A percentile compares a stretch with the other conserved stretches of the same genome.
Evolutionary conservation across 2,888 invertebrate genomes (phyloP).

Genomic region (Cotesia congregata): DNA sequence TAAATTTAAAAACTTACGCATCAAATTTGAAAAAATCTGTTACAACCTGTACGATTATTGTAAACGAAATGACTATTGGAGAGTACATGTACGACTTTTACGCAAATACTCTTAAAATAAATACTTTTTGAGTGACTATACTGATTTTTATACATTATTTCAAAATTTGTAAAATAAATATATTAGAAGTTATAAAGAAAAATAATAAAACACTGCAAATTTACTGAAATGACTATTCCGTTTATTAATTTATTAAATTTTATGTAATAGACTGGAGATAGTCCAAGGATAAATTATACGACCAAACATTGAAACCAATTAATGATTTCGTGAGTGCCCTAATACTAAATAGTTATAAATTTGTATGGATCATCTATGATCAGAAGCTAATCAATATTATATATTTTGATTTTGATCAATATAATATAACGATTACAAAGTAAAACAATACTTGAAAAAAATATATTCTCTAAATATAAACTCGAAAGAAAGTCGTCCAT

Average conservation of each 20-base stretch:
- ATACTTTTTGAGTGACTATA: no score
- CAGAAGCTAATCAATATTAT: no score
- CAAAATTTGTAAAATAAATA: no score
- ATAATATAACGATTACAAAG: no score
- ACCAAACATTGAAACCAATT: constrained; percentile 51
- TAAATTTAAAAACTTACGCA: neutral
- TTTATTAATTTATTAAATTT: neutral
- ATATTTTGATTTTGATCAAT: no score
- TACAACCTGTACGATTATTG: neutral
- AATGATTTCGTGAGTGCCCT: constrained; percentile 34
- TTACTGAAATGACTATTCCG: neutral
- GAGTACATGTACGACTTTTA: no score
- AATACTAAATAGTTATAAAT: constrained; percentile 41
- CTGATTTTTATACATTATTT: no score
- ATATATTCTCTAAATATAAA: no score
- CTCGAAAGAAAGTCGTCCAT: neutral
- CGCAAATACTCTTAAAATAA: no score
- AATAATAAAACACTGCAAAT: neutral
- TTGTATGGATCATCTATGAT: neutral
- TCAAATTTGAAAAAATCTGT: neutral
- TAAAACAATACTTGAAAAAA: no score
- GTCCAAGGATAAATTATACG: constrained; percentile 40
- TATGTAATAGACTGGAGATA: neutral
- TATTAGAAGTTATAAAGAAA: neutral
- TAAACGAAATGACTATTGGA: no score